Percentiles rank a stretch among this genome's conserved stretches.
phyloP scores from a whole-genome alignment of 2,888 invertebrate genomes.

The Mesorhabditis spiculigera region DNA sequence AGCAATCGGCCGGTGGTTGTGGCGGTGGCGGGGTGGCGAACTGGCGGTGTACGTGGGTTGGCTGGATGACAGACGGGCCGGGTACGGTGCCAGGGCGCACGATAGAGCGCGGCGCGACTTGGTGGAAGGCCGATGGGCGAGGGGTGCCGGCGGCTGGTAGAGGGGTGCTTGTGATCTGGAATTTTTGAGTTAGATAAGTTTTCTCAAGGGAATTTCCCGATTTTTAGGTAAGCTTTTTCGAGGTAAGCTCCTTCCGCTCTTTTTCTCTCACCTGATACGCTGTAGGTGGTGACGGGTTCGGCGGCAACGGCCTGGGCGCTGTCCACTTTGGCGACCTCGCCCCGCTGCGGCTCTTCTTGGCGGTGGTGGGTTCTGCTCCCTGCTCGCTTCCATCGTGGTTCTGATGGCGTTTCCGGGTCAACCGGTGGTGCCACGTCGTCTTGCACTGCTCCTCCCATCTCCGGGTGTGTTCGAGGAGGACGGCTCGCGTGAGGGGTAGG shows the following conservation, averaged over 20 bases:
- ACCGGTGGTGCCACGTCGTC: constrained; percentile 42
- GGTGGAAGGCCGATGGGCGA: constrained; percentile 2
- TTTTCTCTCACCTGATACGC: constrained; percentile 35
- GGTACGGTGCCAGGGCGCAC: neutral
- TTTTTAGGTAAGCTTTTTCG: neutral
- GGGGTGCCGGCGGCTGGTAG: neutral
- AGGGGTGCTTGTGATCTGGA: neutral
- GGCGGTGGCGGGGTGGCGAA: constrained; percentile 3
- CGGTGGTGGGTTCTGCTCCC: neutral
- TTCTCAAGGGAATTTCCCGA: neutral
- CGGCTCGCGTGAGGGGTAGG: constrained; percentile 47
- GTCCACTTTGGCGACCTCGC: neutral
- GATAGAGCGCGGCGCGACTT: neutral
- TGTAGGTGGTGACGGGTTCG: constrained; percentile 43
- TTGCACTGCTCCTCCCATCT: constrained; percentile 50
- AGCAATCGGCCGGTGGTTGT: neutral
- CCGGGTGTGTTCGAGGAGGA: constrained; percentile 46
- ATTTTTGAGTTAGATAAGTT: neutral
- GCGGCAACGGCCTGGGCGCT: constrained; percentile 19
- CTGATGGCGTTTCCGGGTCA: neutral
- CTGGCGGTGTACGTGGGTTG: neutral
- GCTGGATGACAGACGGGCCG: neutral
- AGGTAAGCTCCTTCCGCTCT: neutral
- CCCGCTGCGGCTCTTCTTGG: no score
- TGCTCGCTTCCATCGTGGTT: neutral